A percentile compares a stretch with the other conserved stretches of the same genome.
phyloP scores from a whole-genome alignment of 2,113 vertebrate genomes.

The Bubo scandiacus region DNA sequence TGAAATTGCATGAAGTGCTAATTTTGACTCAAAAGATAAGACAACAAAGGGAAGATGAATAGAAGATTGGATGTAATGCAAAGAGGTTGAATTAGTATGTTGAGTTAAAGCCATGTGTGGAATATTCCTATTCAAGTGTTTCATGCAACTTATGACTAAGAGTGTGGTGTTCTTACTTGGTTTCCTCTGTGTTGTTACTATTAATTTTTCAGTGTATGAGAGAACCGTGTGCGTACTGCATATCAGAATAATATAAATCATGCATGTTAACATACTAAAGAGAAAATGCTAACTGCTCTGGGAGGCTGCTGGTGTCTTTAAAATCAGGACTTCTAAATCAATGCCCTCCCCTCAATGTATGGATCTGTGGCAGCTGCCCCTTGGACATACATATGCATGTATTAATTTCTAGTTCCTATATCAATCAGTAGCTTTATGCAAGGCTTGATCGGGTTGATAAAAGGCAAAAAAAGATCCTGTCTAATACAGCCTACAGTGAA shows the following conservation, averaged over 20 bases:
- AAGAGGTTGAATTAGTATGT: background rate
- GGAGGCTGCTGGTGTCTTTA: background rate
- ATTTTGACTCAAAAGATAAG: background rate
- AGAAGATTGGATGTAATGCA: background rate
- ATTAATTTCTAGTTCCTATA: background rate
- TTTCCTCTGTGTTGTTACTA: background rate
- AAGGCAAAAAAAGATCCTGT: background rate
- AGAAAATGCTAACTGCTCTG: background rate
- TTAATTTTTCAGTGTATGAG: conserved; percentile 59
- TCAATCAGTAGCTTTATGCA: background rate
- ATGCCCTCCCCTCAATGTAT: background rate
- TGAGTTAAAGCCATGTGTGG: background rate
- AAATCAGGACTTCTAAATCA: background rate
- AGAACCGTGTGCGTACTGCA: background rate
- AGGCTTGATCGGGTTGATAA: background rate
- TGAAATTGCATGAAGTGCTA: background rate
- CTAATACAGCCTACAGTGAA: background rate
- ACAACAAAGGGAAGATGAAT: background rate
- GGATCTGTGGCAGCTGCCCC: background rate
- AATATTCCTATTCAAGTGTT: background rate
- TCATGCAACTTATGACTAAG: background rate
- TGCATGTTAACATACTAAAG: conserved; percentile 41
- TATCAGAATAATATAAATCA: conserved; percentile 47
- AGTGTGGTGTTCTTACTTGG: background rate
- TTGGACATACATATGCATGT: rapidly evolving